Base-by-base conservation (phyloP, 2,113 vertebrate species). In the Puntigrus tetrazona region DNA sequence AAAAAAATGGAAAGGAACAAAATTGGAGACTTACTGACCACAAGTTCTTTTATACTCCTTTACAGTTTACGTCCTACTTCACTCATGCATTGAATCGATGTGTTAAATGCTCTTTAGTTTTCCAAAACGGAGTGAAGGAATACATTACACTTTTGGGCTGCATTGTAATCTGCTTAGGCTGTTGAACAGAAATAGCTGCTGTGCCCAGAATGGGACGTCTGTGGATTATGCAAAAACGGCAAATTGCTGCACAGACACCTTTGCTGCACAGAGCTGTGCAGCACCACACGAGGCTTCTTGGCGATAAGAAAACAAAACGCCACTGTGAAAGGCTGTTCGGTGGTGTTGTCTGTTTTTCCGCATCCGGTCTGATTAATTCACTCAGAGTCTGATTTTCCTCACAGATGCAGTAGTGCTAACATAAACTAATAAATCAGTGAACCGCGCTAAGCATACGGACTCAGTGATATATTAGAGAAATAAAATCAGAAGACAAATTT, bases 151-250 rank as follows among this genome's bases (percentile, higher is more conserved):
- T 76, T 76, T 38, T 31, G 27, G 18, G 59, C 41, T 67, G 41
- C 9, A 34, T 41, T 5, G 5, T 81, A 81, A 81, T 81, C 78
- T 81, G 36, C 78, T 80, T 43, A 80, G 78, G 7, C 38, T 29
- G 77, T 29, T 79, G 36, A 43, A 27, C 77, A 81, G 61, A 67
- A 81, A 81, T 34, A 67, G 59, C 78, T 67, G 61, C 77, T 43
- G 14, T 79, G 77, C 57, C 2, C 77, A 61, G 77, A 79, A 79
- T 41, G 25, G 55, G 20, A 41, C 7, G 18, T 81, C 9, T 81
- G 61, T 14, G 78, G 78, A 81, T 81, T 81, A 81, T 81, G 57
- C 41, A 81, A 45, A 80, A 67, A 81, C 61, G 67, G 41, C 5
- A 27, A 61, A 78, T 61, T 61, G 52, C 76, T 38, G 76, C 55